Evolutionary conservation across 92 coral and sea anemone genomes (phyloP).

Genomic region (Desmophyllum pertusum): DNA sequence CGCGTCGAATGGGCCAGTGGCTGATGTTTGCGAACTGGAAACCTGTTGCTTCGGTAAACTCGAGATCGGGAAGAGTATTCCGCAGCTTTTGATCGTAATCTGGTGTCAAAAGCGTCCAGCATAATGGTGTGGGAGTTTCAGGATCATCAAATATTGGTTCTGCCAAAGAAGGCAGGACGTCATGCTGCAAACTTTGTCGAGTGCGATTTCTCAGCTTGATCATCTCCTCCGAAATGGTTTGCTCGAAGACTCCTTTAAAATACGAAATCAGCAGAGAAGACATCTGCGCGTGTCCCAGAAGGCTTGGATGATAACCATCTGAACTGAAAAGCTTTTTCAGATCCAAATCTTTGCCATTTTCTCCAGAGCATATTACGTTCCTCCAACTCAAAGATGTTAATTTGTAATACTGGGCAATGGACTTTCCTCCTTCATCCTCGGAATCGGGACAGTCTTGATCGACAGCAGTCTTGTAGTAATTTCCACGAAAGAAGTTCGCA

Average conservation of each 20-base stretch:
- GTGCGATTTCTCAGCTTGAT: slow-evolving; percentile 11
- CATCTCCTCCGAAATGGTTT: slow-evolving; percentile 70
- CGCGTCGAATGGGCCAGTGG: slow-evolving; percentile 93
- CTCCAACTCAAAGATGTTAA: slow-evolving; percentile 96
- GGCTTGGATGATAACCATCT: slow-evolving; percentile 96
- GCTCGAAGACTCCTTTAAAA: slow-evolving; percentile 82
- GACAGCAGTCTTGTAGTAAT: slow-evolving; percentile 75
- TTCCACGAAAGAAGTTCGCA: slow-evolving; percentile 92
- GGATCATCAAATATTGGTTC: slow-evolving; percentile 84
- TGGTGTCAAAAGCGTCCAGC: slow-evolving; percentile 97
- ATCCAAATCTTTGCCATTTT: slow-evolving; percentile 33
- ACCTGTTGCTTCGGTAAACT: slow-evolving; percentile 75
- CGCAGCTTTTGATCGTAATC: slow-evolving; percentile 60
- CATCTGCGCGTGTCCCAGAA: slow-evolving; percentile 96
- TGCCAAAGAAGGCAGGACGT: slow-evolving; percentile 39
- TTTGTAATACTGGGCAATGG: slow-evolving; percentile 85
- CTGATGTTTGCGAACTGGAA: slow-evolving; percentile 85
- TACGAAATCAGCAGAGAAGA: slow-evolving; percentile 86
- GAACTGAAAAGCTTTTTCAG: slow-evolving; percentile 79
- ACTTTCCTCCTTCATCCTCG: slow-evolving; percentile 90
- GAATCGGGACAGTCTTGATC: slow-evolving; percentile 93
- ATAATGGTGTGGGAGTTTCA: slow-evolving; percentile 69
- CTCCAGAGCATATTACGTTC: slow-evolving; percentile 80
- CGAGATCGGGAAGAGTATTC: slow-evolving; percentile 79
- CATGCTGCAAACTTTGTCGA: background rate